Percentiles rank a stretch among this genome's conserved stretches.
Evolutionary conservation across 1,140 invertebrate species (phyloP).

Genomic region (Babylonia areolata): DNA sequence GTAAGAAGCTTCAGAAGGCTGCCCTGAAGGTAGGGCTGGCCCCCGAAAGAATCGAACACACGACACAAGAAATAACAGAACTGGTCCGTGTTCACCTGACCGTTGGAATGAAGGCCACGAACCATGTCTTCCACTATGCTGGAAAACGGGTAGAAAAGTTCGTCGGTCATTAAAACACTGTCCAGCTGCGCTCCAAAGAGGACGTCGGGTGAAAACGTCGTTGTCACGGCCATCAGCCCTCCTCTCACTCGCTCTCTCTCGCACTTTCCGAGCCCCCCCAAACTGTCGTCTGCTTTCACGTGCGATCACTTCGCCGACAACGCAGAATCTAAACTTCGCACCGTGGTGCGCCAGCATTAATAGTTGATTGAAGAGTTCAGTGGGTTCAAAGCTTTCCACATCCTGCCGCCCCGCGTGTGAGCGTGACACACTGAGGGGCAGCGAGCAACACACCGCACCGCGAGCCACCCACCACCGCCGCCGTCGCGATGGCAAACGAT

Average conservation of each 20-base stretch:
- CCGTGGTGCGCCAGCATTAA: slow-evolving; percentile 36
- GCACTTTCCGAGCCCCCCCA: neutral
- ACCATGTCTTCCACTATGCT: slow-evolving; percentile 38
- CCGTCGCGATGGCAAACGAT: neutral
- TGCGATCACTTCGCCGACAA: slow-evolving; percentile 23
- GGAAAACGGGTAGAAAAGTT: slow-evolving; percentile 30
- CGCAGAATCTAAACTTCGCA: slow-evolving; percentile 16
- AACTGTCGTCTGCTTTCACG: slow-evolving; percentile 21
- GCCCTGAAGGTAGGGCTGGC: slow-evolving; percentile 25
- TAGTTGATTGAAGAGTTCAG: slow-evolving; percentile 40
- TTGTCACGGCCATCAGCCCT: neutral
- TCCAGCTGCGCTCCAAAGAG: slow-evolving; percentile 1
- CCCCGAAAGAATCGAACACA: slow-evolving; percentile 32
- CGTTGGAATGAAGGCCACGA: slow-evolving; percentile 21
- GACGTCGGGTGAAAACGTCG: neutral
- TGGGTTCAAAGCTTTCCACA: slow-evolving; percentile 39
- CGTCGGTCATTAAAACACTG: slow-evolving; percentile 31
- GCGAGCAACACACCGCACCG: neutral
- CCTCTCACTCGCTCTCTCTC: neutral
- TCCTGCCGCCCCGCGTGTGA: slow-evolving; percentile 25
- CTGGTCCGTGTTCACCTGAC: slow-evolving; percentile 38
- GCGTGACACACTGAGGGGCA: slow-evolving; percentile 5
- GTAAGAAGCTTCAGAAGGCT: slow-evolving; percentile 37
- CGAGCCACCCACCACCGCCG: neutral
- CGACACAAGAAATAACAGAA: slow-evolving; percentile 41